These are phyloP conservation scores for silkworm (Bombyx mori) DNA, from an alignment of 1,140 invertebrate genomes.

Conservation along the genomic window DNA sequence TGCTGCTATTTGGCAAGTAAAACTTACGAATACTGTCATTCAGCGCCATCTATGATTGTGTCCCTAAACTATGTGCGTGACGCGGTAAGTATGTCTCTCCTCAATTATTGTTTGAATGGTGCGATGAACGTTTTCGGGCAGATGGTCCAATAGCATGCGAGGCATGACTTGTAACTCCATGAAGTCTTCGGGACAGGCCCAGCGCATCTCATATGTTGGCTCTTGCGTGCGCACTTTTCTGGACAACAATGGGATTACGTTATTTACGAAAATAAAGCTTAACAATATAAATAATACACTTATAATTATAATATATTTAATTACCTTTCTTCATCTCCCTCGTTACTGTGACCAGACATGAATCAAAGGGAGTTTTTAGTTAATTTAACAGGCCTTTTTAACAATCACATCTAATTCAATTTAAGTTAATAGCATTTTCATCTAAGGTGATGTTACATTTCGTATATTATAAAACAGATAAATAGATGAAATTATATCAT, in stretches of 20 bases:
- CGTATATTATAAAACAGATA: too few relatives aligned
- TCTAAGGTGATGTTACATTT: too few relatives aligned
- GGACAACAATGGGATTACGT: constrained; percentile 11
- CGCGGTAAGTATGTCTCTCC: constrained; percentile 64
- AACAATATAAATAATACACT: constrained; percentile 1
- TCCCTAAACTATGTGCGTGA: constrained; percentile 52
- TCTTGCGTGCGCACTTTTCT: constrained; percentile 75
- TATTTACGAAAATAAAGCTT: neutral
- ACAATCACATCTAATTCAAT: too few relatives aligned
- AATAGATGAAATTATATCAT: too few relatives aligned
- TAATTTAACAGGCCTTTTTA: too few relatives aligned
- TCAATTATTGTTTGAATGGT: constrained; percentile 76
- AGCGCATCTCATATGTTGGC: constrained; percentile 80
- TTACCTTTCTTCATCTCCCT: constrained; percentile 51
- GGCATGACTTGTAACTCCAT: constrained; percentile 83
- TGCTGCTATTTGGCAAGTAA: constrained; percentile 2
- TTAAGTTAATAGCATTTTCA: too few relatives aligned
- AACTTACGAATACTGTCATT: constrained; percentile 13
- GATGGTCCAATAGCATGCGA: constrained; percentile 81
- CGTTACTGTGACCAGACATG: constrained; percentile 47
- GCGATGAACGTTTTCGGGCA: constrained; percentile 79
- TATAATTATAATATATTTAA: neutral
- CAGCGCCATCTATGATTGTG: constrained; percentile 9
- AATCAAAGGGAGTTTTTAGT: neutral
- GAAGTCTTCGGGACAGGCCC: constrained; percentile 82